Percentiles rank a stretch among this genome's conserved stretches.
Conservation (phyloP, 1,140 invertebrate species). For the Diorhabda carinulata region DNA sequence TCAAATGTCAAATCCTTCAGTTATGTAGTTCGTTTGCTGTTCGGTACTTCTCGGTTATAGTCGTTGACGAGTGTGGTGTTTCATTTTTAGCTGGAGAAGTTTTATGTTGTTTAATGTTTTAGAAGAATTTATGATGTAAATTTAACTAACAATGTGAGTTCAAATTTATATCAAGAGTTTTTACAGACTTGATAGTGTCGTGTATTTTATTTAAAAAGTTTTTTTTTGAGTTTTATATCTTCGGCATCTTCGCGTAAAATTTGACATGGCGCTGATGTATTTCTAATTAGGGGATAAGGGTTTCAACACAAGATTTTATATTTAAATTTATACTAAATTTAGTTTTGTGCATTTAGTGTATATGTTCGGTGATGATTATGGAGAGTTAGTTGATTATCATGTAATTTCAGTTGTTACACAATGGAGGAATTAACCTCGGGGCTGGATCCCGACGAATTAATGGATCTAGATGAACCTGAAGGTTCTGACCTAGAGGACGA, state of each 20-base stretch:
- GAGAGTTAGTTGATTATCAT: too few species aligned
- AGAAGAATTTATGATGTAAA: conserved; percentile 42
- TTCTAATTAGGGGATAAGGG: conserved; percentile 18
- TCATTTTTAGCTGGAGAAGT: conserved; percentile 39
- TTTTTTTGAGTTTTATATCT: conserved; percentile 8
- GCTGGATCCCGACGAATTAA: conserved; percentile 45
- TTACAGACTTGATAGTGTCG: too few species aligned
- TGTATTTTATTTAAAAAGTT: conserved; percentile 6
- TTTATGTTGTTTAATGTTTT: conserved; percentile 42
- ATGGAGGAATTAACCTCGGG: conserved; percentile 45
- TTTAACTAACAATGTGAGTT: conserved; percentile 38
- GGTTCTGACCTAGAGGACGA: conserved; percentile 46
- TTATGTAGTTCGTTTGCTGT: too few species aligned
- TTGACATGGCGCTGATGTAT: conserved; percentile 40
- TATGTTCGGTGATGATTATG: too few species aligned
- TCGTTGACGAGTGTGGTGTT: conserved; percentile 28
- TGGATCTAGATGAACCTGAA: conserved; percentile 46
- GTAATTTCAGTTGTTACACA: conserved; percentile 31
- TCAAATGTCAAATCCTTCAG: too few species aligned
- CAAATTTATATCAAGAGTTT: too few species aligned
- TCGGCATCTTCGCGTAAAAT: conserved; percentile 23
- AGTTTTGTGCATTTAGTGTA: too few species aligned
- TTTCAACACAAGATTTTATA: too few species aligned
- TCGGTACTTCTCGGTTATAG: neutral
- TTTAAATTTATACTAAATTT: too few species aligned